These are phyloP conservation scores for Nasua narica DNA, from an alignment of 2,797 vertebrate genomes.

Conservation along the genomic window DNA sequence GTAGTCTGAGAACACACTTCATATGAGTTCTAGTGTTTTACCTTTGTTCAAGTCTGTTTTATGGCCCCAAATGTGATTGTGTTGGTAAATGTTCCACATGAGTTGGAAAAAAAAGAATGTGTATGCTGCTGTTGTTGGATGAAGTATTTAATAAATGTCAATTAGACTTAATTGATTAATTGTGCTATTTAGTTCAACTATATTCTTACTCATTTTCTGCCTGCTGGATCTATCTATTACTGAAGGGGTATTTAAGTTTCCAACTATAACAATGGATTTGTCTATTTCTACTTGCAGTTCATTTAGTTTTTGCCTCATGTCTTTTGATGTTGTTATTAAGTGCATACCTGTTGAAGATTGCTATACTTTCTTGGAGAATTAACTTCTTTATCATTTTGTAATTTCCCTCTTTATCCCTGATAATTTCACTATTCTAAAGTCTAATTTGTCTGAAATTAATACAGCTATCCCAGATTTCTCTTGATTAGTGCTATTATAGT, in stretches of 20 bases:
- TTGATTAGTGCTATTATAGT: not conserved
- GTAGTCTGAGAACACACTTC: not conserved
- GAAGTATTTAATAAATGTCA: not conserved
- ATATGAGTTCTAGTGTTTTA: not conserved
- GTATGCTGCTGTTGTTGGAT: not conserved
- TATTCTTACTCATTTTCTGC: not conserved
- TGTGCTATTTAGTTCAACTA: not conserved
- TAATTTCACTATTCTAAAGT: not conserved
- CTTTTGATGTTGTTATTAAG: not conserved
- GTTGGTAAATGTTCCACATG: not conserved
- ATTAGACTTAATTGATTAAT: not conserved
- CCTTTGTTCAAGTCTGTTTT: not conserved
- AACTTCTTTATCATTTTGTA: not conserved
- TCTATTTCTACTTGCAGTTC: not conserved
- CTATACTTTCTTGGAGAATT: not conserved
- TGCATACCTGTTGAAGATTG: not conserved
- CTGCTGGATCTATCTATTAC: not conserved
- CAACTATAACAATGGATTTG: not conserved
- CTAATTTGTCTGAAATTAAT: not conserved
- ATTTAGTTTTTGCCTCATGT: not conserved
- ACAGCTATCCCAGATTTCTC: not conserved
- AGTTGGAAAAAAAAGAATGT: not conserved
- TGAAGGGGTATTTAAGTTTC: not conserved
- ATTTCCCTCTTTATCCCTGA: not conserved
- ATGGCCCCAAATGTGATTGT: not conserved